Evolutionary conservation across 2,888 invertebrate species (phyloP).

Genomic region (Arrhopalites spinosus): DNA sequence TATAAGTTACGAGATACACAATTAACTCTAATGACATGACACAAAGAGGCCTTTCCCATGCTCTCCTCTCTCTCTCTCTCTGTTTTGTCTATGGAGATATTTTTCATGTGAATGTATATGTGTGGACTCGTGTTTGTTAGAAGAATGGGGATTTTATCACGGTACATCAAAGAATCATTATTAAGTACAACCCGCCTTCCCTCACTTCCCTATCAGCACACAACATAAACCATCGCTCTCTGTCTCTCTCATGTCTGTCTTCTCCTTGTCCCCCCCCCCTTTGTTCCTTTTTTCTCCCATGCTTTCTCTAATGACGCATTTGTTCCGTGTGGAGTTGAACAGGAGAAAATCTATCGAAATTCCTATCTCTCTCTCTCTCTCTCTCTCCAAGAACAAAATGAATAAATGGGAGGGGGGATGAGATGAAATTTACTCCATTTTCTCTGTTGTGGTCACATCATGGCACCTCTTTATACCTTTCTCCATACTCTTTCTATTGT

Average conservation of each 20-base stretch:
- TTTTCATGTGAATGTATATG: no score
- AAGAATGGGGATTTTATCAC: conserved; percentile 34
- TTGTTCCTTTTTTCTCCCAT: not conserved
- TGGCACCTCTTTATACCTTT: no score
- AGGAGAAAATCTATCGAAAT: not conserved
- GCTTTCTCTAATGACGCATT: not conserved
- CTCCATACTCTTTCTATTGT: no score
- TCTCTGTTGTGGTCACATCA: no score
- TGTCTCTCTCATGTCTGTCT: not conserved
- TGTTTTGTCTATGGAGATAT: no score
- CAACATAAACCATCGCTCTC: conserved; percentile 1
- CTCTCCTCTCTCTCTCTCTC: no score
- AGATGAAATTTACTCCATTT: not conserved
- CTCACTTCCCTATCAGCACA: not conserved
- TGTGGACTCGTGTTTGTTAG: not conserved
- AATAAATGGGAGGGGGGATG: not conserved
- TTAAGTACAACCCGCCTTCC: conserved; percentile 19
- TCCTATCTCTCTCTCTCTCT: not conserved
- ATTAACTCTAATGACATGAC: conserved; percentile 31
- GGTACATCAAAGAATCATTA: conserved; percentile 34
- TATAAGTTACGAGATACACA: conserved; percentile 27
- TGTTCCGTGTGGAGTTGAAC: not conserved
- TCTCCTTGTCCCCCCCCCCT: not conserved
- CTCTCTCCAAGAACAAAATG: not conserved
- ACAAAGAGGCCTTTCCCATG: not conserved